Evolutionary conservation across 2,888 invertebrate species (phyloP), one percentile per base, ranked within the genome.

Genomic region (Pteria penguin): DNA sequence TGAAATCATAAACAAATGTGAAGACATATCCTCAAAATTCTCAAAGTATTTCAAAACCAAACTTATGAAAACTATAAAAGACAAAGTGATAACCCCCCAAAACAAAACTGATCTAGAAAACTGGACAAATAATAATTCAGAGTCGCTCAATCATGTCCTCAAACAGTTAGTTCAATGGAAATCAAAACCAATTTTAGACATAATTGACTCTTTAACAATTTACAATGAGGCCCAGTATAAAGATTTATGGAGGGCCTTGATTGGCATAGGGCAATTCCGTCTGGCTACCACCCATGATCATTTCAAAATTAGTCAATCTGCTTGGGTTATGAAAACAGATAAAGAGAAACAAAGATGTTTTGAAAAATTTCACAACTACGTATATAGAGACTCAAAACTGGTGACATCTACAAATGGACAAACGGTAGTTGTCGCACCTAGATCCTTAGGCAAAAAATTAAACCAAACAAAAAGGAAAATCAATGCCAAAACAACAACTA

Each of bases 301-400:
- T 18, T 67, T 67, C 4, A 4, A 2, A 4, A 11, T 67, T 57
- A n/a, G 29, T 2, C 27, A 31, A 32, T n/a, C 54, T 26, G 55
- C 33, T 8, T 72, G 62, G 72, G 63, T 26, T 4, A 33, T 5
- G n/a, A 63, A 72, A 24, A 36, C 45, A 36, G 45, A 36, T 11
- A 36, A 5, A 14, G 45, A 36, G 45, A 36, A 36, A 36, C 14
- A 5, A 14, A 36, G 14, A 36, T 5, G 8, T 14, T 36, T 11
- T 36, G 5, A 11, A 14, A 36, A 36, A 36, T 36, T 36, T 36
- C 5, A 14, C 5, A 36, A 36, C 14, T 36, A 11, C 14, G 14
- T 36, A 36, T 5, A 11, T 14, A 36, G 45, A 11, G 45, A 36
- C 14, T 14, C 45, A 36, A 36, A 36, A 11, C 14, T 36, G 45